These are phyloP conservation scores for Trichoplusia ni DNA, from an alignment of 1,140 invertebrate species.

Conservation along the genomic window DNA sequence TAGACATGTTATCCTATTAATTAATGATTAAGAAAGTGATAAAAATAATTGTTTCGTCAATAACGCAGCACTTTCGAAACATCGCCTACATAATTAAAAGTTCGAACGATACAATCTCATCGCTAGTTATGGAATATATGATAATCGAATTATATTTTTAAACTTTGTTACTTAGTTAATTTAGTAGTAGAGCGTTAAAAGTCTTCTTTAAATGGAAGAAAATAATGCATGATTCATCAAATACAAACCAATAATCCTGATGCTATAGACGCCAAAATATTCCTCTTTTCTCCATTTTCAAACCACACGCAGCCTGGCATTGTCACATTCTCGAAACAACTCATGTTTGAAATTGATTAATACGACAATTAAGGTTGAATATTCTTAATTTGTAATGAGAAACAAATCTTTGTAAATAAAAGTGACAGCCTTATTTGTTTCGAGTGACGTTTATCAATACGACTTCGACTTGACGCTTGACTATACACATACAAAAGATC, in stretches of 20 bases:
- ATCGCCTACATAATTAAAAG: no score
- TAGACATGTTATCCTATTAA: no score
- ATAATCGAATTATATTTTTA: no score
- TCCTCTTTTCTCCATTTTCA: slow-evolving; percentile 83
- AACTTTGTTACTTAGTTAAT: no score
- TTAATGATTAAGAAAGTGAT: no score
- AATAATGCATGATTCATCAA: slow-evolving; percentile 65
- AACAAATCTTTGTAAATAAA: slow-evolving; percentile 18
- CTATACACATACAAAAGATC: background rate
- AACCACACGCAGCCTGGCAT: slow-evolving; percentile 78
- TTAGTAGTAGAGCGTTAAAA: background rate
- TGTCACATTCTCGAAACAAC: slow-evolving; percentile 74
- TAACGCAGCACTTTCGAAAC: no score
- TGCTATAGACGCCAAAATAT: slow-evolving; percentile 90
- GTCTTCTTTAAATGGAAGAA: background rate
- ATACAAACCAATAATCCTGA: slow-evolving; percentile 91
- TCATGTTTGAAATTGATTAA: slow-evolving; percentile 53
- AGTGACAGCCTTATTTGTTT: slow-evolving; percentile 3
- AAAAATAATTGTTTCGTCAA: no score
- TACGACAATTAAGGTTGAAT: background rate
- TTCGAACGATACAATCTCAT: no score
- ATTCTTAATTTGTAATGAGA: background rate
- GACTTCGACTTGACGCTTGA: no score
- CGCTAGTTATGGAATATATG: no score
- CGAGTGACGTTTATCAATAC: background rate